Base-by-base conservation (phyloP, 2,888 invertebrate genomes). In the Hoplodrina ambigua region DNA sequence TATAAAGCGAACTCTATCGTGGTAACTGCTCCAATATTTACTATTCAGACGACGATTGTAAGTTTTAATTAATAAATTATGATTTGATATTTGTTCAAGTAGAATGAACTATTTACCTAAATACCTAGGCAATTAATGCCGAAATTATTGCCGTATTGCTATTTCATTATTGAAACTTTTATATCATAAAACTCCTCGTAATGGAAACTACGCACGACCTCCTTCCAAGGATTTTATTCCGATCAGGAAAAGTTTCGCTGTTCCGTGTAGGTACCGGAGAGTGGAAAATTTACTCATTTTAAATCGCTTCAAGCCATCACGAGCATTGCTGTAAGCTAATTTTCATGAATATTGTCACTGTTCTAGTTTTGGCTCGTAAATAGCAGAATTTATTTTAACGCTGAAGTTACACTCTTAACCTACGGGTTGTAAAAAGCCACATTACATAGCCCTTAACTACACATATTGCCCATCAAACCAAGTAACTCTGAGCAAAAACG, bases 1-100 rank as follows among this genome's bases (percentile, higher is more conserved):
- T 79, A 62, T 69, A 75, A 71, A 84, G 33, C 54, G 71, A 56
- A 72, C 52, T 80, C 71, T 81, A 52, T 75, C 62, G 60, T 54
- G 46, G 30, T 73, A 71, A 81, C 62, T 71, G 72, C 65, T 67
- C 54, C 25, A 52, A 60, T 60, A 52, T 63, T 81, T 72, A 66
- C 58, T 55, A 69, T 62, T 57, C 65, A 66, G 72, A 78, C 55
- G 25, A 46, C 44, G 44, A 13, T 61, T 20, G 37, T 63, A 80
- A 25, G 46, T 56, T 30, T 41, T 25, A 25, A 44, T 63, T 63
- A 59, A 52, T 52, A 49, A 50, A 63, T 56, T 75, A 44, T 59
- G 13, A 53, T 56, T 44, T 15, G 19, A 37, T 59, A 57, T 52
- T 37, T 56, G 10, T 44, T 44, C 44, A 10, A 44, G 2, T 8